Conservation (phyloP, 2,888 invertebrate species). For the Hemistola chrysoprasaria region DNA sequence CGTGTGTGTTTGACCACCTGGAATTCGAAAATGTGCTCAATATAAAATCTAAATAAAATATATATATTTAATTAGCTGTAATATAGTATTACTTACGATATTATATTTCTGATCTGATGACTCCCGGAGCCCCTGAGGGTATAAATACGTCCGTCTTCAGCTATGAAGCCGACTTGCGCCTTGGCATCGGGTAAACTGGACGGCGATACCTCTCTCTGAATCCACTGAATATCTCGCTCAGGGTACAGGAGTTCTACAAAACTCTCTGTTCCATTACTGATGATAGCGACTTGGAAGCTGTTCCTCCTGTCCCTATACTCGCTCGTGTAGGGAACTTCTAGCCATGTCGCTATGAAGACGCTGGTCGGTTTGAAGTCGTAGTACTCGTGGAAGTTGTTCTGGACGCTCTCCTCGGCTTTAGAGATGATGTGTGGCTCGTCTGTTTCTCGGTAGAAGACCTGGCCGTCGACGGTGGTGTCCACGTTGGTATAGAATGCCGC, state of each 20-base stretch:
- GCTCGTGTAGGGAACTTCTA: slow-evolving; percentile 90
- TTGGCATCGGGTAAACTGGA: slow-evolving; percentile 92
- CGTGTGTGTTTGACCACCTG: slow-evolving; percentile 93
- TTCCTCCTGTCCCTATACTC: slow-evolving; percentile 89
- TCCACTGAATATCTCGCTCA: slow-evolving; percentile 95
- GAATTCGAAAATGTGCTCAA: slow-evolving; percentile 33
- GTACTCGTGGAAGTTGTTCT: slow-evolving; percentile 87
- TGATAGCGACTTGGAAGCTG: slow-evolving; percentile 89
- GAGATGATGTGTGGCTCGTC: slow-evolving; percentile 81
- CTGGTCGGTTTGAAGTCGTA: slow-evolving; percentile 88
- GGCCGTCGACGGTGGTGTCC: slow-evolving; percentile 88
- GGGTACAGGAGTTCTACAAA: slow-evolving; percentile 95
- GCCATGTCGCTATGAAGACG: slow-evolving; percentile 95
- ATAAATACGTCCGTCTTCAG: slow-evolving; percentile 89
- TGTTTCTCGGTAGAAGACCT: slow-evolving; percentile 88
- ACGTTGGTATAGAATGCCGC: slow-evolving; percentile 96
- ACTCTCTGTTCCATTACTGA: slow-evolving; percentile 89
- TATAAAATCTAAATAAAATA: background rate
- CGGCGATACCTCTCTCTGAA: slow-evolving; percentile 89
- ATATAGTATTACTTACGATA: slow-evolving; percentile 82
- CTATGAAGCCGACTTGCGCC: slow-evolving; percentile 96
- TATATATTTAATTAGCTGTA: background rate
- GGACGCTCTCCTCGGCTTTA: slow-evolving; percentile 87
- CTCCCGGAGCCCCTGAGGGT: slow-evolving; percentile 94
- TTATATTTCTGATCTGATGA: slow-evolving; percentile 91